Evolutionary conservation across 2,797 vertebrate genomes (phyloP), one percentile per base, ranked within the genome.

Genomic region (Tinamus major): DNA sequence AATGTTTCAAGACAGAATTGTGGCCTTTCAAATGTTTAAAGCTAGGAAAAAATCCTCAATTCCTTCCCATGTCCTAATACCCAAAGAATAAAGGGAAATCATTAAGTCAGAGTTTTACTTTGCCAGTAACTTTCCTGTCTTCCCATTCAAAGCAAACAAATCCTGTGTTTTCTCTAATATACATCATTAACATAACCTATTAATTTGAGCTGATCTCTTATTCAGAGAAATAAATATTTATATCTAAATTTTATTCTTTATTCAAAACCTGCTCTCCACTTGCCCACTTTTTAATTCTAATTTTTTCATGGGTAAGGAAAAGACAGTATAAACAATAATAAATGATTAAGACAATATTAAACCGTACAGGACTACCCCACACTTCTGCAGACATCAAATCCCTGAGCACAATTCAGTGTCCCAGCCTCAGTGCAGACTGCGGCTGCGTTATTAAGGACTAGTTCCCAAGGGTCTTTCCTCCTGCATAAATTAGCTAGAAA

Each of bases 401-500:
- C 46, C 74, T 41, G 41, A 51, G 90, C 2, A 79, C 53, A 29
- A 84, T 85, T 93, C 76, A 69, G 42, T 70, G 48, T 72, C 41
- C 81, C 78, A 51, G 84, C 72, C 79, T 77, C 84, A 67, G 85
- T 93, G 85, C 56, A 83, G 92, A 89, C 87, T 96, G 92, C 71
- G 94, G 87, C 67, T 83, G 42, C 2, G 3, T 53, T 89, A 93
- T 93, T 85, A 94, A 80, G 92, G 79, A 65, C 46, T 56, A 63
- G 79, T 48, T 93, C 92, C 90, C 92, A 46, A 83, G 59, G 55
- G 93, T 13, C 72, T 72, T 90, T 89, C 58, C 49, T 71, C 62
- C 26, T 76, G 75, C 65, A 63, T 87, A 90, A 95, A 93, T 89
- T 96, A 90, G 59, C 33, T 78, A 72, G 29, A 94, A 82, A 89